Evolutionary conservation across 30 jellyfish, hydroid and myxozoan species (phyloP).

Genomic region (Chrysaora quinquecirrha): DNA sequence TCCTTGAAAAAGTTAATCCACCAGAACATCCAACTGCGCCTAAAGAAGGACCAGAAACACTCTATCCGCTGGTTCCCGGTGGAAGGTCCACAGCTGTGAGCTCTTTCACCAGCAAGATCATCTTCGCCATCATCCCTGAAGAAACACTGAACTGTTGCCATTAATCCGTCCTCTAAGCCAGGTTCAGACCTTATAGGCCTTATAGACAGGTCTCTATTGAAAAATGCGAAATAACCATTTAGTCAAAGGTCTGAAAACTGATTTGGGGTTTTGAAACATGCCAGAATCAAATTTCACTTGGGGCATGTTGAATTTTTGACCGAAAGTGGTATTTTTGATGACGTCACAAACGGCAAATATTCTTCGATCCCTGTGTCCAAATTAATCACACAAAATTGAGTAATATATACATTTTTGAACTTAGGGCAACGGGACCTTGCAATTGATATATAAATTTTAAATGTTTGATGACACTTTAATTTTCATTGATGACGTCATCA

Average conservation of each 20-base stretch:
- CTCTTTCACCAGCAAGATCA: too few species aligned
- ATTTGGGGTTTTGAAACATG: slow-evolving; percentile 42
- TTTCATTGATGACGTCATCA: slow-evolving; percentile 10
- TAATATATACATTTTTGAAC: slow-evolving; percentile 7
- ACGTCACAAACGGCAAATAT: slow-evolving; percentile 24
- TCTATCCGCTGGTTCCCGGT: too few species aligned
- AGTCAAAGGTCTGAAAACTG: slow-evolving; percentile 32
- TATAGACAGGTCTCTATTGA: slow-evolving; percentile 37
- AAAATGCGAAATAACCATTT: slow-evolving; percentile 29
- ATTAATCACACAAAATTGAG: neutral
- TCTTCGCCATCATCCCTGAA: too few species aligned
- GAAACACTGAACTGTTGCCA: too few species aligned
- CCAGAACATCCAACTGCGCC: too few species aligned
- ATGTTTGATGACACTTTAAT: neutral
- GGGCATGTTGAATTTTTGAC: slow-evolving; percentile 38
- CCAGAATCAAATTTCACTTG: slow-evolving; percentile 31
- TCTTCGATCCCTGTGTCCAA: slow-evolving; percentile 3
- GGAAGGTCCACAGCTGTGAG: too few species aligned
- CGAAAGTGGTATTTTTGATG: slow-evolving; percentile 21
- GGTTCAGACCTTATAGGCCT: too few species aligned
- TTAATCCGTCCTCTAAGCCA: too few species aligned
- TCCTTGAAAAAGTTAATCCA: too few species aligned
- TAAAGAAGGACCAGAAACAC: too few species aligned
- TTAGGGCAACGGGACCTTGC: neutral
- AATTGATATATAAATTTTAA: neutral